Evolutionary conservation across 2,797 vertebrate genomes (phyloP).

Genomic region (Gymnopithys bicolor): DNA sequence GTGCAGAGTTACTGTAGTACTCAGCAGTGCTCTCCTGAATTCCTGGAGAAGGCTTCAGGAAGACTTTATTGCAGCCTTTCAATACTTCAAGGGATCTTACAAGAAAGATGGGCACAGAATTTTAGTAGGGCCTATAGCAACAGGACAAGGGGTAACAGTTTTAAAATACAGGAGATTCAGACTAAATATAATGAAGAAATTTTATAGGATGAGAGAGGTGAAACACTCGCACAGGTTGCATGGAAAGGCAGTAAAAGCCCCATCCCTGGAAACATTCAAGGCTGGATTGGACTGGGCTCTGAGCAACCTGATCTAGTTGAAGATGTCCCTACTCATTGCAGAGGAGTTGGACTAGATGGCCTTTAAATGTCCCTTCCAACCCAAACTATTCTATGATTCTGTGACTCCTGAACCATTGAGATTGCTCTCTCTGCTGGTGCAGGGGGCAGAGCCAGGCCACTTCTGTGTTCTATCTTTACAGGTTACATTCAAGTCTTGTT

Average conservation of each 20-base stretch:
- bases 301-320: background rate
- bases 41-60: accelerated
- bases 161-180: background rate
- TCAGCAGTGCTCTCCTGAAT: background rate
- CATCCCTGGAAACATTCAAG: background rate
- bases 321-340: background rate
- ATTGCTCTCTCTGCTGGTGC: background rate
- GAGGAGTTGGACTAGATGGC: too few relatives aligned
- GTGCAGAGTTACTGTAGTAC: background rate
- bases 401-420: background rate
- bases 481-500: background rate
- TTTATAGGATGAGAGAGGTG: accelerated
- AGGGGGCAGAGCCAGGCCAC: background rate
- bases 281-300: accelerated
- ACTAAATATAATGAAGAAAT: background rate
- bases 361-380: background rate
- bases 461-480: background rate
- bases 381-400: background rate
- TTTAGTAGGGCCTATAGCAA: background rate
- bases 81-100: background rate
- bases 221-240: background rate
- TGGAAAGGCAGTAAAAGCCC: background rate
- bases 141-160: background rate
- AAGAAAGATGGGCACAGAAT: background rate
- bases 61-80: background rate